Evolutionary conservation across 2,113 vertebrate species (phyloP).

Genomic region (Zootoca vivipara): DNA sequence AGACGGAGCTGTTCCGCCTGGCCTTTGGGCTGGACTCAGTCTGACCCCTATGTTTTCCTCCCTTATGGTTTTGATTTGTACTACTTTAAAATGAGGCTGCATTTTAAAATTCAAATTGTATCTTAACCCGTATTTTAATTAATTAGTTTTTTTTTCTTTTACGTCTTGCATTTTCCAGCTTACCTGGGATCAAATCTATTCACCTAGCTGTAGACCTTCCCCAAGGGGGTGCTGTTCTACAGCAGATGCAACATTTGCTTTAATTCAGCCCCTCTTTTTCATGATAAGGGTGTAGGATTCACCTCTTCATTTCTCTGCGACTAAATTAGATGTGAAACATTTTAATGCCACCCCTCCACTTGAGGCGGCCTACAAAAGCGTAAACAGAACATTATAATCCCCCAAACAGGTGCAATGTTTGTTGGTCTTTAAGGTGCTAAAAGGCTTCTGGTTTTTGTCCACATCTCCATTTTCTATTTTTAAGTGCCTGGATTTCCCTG

Average conservation of each 20-base stretch:
- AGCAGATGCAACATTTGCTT: not conserved
- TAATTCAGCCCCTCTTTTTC: not conserved
- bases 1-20: too few relatives aligned
- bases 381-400: not conserved
- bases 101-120: too few relatives aligned
- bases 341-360: not conserved
- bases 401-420: not conserved
- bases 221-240: not conserved
- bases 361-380: not conserved
- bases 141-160: too few relatives aligned
- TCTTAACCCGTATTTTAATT: too few relatives aligned
- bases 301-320: not conserved
- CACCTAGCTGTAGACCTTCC: not conserved
- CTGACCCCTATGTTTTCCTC: too few relatives aligned
- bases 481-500: not conserved
- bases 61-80: too few relatives aligned
- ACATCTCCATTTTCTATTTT: not conserved
- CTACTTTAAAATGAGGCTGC: too few relatives aligned
- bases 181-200: not conserved
- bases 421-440: fast-evolving
- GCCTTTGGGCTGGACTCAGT: too few relatives aligned
- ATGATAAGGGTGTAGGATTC: not conserved
- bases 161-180: too few relatives aligned
- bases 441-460: not conserved
- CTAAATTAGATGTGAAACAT: not conserved